These are phyloP conservation scores for Zaprionus ghesquierei DNA, from an alignment of 1,140 invertebrate species.

Conservation along the genomic window DNA sequence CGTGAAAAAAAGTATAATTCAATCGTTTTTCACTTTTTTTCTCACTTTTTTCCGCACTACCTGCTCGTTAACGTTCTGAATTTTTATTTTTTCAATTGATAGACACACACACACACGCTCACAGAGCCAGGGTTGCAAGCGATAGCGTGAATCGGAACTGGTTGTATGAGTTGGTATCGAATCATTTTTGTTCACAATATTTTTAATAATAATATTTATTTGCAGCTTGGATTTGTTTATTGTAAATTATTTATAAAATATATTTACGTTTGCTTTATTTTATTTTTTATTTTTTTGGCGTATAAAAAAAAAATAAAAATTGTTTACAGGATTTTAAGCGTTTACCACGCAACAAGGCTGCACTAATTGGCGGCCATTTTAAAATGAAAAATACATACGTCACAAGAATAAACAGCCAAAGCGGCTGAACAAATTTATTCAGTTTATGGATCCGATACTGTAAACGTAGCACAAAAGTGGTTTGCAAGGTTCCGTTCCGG, in stretches of 20 bases:
- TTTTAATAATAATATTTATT: not conserved
- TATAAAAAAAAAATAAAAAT: too few relatives aligned
- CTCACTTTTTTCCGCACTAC: not conserved
- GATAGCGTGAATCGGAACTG: not conserved
- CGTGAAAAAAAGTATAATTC: not conserved
- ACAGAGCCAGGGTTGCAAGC: slow-evolving; percentile 16
- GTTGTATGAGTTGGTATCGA: not conserved
- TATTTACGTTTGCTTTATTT: not conserved
- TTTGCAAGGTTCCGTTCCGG: too few relatives aligned
- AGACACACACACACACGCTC: slow-evolving; percentile 28
- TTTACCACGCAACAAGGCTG: not conserved
- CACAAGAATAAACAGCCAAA: not conserved
- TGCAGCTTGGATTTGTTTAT: too few relatives aligned
- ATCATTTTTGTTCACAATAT: not conserved
- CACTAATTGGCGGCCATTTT: not conserved
- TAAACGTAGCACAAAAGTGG: too few relatives aligned
- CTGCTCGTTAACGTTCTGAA: slow-evolving; percentile 31
- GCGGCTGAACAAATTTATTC: too few relatives aligned
- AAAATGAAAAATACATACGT: not conserved
- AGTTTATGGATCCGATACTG: too few relatives aligned
- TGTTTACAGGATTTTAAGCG: not conserved
- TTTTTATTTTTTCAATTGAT: slow-evolving; percentile 45
- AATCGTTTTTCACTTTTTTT: slow-evolving; percentile 5
- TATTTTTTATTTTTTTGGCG: not conserved
- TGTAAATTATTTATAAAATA: not conserved